Percentiles rank a stretch among this genome's conserved stretches.
Conservation (phyloP, 2,888 invertebrate genomes). For the Melinaea marsaeus region DNA sequence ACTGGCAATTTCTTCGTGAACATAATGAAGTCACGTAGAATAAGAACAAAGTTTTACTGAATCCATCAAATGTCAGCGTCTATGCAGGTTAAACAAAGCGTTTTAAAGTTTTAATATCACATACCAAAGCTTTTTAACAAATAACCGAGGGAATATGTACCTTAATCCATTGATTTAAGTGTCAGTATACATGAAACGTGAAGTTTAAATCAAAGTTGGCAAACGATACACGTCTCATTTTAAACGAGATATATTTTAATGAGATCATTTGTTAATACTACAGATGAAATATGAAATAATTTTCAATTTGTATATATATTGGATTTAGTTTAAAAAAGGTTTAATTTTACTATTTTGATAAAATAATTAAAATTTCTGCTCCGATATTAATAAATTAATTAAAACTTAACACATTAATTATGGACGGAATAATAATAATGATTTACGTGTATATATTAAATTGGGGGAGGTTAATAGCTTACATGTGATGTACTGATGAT, state of each 20-base stretch:
- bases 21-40: constrained; percentile 27
- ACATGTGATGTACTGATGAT: too few relatives aligned
- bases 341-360: too few relatives aligned
- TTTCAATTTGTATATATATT: too few relatives aligned
- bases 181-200: constrained; percentile 3
- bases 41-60: constrained; percentile 27
- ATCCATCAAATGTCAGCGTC: constrained; percentile 30
- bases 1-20: constrained; percentile 17
- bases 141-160: constrained; percentile 8
- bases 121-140: constrained; percentile 6
- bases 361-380: background rate
- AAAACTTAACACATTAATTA: too few relatives aligned
- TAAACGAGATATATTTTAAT: constrained; percentile 26
- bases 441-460: too few relatives aligned
- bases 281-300: background rate
- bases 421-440: too few relatives aligned
- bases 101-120: constrained; percentile 26
- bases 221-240: constrained; percentile 24
- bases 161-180: constrained; percentile 7
- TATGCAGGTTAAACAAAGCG: constrained; percentile 30
- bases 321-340: too few relatives aligned
- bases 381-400: too few relatives aligned
- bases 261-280: constrained; percentile 18
- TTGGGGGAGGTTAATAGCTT: too few relatives aligned
- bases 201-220: constrained; percentile 18